These are phyloP conservation scores for Drosophila borborema DNA, from an alignment of 2,888 invertebrate genomes.

Conservation along the genomic window DNA sequence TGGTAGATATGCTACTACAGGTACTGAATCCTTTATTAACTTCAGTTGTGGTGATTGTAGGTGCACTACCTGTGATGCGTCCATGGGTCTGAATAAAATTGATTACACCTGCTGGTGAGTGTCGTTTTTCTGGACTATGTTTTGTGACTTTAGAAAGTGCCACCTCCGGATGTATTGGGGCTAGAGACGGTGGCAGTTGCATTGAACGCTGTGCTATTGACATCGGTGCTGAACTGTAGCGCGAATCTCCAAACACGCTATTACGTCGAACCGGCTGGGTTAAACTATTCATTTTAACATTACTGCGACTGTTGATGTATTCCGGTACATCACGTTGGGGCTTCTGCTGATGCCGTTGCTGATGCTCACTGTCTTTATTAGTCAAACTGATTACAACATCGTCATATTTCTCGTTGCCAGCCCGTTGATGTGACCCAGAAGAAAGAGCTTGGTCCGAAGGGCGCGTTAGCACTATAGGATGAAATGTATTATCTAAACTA, in stretches of 20 bases:
- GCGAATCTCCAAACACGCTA: constrained; percentile 62
- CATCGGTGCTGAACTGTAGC: constrained; percentile 68
- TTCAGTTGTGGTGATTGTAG: constrained; percentile 40
- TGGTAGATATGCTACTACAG: constrained; percentile 39
- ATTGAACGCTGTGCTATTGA: constrained; percentile 64
- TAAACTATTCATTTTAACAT: constrained; percentile 23
- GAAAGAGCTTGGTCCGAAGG: constrained; percentile 47
- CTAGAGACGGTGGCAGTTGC: constrained; percentile 53
- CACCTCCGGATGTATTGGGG: constrained; percentile 43
- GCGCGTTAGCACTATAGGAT: constrained; percentile 55
- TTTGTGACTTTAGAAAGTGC: constrained; percentile 30
- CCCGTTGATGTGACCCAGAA: constrained; percentile 17
- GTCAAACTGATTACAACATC: constrained; percentile 28
- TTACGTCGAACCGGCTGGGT: constrained; percentile 50
- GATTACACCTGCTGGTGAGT: constrained; percentile 70
- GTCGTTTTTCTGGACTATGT: constrained; percentile 51
- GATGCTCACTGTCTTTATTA: constrained; percentile 36
- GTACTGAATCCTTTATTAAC: constrained; percentile 23
- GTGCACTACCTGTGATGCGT: constrained; percentile 66
- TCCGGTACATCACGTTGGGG: constrained; percentile 19
- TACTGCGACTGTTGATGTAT: constrained; percentile 18
- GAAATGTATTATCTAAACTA: constrained; percentile 45
- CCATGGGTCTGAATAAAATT: constrained; percentile 78
- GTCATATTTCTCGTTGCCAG: constrained; percentile 13
- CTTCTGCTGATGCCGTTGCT: constrained; percentile 17